These are phyloP conservation scores for Burhinus bistriatus DNA, from an alignment of 2,113 vertebrate genomes.

Conservation along the genomic window DNA sequence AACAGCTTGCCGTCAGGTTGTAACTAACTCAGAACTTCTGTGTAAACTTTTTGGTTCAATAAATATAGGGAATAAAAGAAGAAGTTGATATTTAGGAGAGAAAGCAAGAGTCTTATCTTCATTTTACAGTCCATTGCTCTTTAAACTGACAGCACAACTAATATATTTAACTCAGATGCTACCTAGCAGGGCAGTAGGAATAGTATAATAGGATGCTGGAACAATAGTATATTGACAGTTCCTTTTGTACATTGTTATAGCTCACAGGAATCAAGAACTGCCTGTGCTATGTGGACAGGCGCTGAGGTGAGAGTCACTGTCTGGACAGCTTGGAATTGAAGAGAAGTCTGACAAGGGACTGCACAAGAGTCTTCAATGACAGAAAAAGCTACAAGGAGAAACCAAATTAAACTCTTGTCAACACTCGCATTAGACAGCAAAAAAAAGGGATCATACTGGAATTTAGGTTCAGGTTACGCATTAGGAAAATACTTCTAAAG, in stretches of 20 bases:
- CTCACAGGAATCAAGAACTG: not conserved
- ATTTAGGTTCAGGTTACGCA: not conserved
- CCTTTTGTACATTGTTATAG: not conserved
- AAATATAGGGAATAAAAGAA: not conserved
- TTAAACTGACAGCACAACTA: not conserved
- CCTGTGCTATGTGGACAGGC: not conserved
- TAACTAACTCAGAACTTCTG: not conserved
- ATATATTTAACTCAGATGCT: not conserved
- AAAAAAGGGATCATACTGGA: not conserved
- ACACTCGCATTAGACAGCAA: not conserved
- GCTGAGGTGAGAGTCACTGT: not conserved
- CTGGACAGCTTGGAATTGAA: not conserved
- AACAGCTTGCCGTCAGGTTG: not conserved
- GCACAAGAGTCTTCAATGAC: not conserved
- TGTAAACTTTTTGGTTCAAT: slow-evolving; percentile 1
- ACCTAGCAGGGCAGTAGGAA: not conserved
- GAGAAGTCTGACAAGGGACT: not conserved
- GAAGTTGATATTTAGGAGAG: not conserved
- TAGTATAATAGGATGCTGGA: not conserved
- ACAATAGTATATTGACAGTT: not conserved
- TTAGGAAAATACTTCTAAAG: not conserved
- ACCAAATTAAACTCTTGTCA: not conserved
- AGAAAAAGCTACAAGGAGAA: not conserved
- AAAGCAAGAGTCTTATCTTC: not conserved
- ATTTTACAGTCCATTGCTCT: not conserved